Base-by-base conservation (phyloP, 2,797 vertebrate species). In the Halcyon smyrnensis region DNA sequence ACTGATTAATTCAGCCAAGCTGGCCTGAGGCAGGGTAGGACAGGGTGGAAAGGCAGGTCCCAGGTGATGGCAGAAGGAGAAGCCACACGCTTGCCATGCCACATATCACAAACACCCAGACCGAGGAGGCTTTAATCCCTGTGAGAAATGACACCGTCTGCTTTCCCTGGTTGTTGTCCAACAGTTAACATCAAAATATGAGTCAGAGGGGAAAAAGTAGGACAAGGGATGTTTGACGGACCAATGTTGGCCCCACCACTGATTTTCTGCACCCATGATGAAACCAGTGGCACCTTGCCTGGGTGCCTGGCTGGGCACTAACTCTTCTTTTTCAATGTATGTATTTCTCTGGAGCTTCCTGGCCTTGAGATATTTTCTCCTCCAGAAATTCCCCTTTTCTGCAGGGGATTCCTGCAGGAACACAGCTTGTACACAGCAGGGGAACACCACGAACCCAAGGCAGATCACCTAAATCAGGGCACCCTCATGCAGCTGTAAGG, bases 391-490 rank as follows among this genome's bases (percentile, higher is more conserved):
- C 3, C 2, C n/a, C 32, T 57, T 71, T 59, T 59, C 59, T 25
- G 23, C 28, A 16, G 39, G 45, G 50, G 15, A 25, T 84, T 57
- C 50, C 43, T 41, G 64, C 5, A 8, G 71, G 48, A 69, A 32
- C 48, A 9, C 2, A 12, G 46, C 46, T 76, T 6, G 11, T 27
- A 15, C 0, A 3, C 25, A 46, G 3, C 32, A 30, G 63, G 30
- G 2, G 11, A 11, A 3, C 41, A 15, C 36, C 68, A 9, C 5
- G 2, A 43, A 21, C 15, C 27, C 32, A 36, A 10, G 4, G 32
- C 15, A 25, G 32, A 25, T 30, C 8, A 1, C 23, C 34, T 32
- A 7, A 6, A 30, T 8, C 5, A 0, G 9, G 21, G 13, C 68
- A 54, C 2, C 27, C 23, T 34, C 15, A 39, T 2, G 32, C 23